Conservation (phyloP, 1,140 invertebrate genomes). For the Streblospio benedicti region DNA sequence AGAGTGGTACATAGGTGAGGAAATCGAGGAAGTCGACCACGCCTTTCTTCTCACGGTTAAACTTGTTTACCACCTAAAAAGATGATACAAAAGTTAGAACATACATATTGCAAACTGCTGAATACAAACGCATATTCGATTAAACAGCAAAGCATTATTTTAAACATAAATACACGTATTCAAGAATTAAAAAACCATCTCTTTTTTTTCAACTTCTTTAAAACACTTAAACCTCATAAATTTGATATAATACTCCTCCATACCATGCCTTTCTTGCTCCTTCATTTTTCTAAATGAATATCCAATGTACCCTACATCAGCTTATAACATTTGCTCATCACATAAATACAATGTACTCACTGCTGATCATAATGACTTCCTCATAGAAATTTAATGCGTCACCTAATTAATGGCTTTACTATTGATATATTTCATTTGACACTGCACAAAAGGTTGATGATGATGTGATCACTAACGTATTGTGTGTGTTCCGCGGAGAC, state of each 20-base stretch:
- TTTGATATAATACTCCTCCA: neutral
- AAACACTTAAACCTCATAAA: neutral
- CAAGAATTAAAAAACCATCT: neutral
- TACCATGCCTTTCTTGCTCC: too few species aligned
- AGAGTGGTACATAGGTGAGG: slow-evolving; percentile 44
- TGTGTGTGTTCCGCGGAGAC: slow-evolving; percentile 36
- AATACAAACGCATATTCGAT: too few species aligned
- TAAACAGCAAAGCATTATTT: neutral
- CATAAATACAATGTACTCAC: neutral
- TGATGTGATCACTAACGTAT: slow-evolving; percentile 31
- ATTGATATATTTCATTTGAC: neutral
- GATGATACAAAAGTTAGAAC: neutral
- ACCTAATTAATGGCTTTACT: neutral
- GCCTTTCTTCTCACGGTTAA: slow-evolving; percentile 38
- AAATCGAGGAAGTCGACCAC: slow-evolving; percentile 44
- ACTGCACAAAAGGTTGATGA: neutral
- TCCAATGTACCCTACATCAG: too few species aligned
- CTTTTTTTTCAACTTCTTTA: neutral
- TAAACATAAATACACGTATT: neutral
- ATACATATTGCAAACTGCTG: too few species aligned
- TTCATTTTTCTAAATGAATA: too few species aligned
- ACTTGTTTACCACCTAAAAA: slow-evolving; percentile 41
- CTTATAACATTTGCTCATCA: neutral
- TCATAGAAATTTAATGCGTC: neutral
- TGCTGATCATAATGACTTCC: neutral